Conservation (phyloP, 1,140 invertebrate genomes). For the Elysia chlorotica region DNA sequence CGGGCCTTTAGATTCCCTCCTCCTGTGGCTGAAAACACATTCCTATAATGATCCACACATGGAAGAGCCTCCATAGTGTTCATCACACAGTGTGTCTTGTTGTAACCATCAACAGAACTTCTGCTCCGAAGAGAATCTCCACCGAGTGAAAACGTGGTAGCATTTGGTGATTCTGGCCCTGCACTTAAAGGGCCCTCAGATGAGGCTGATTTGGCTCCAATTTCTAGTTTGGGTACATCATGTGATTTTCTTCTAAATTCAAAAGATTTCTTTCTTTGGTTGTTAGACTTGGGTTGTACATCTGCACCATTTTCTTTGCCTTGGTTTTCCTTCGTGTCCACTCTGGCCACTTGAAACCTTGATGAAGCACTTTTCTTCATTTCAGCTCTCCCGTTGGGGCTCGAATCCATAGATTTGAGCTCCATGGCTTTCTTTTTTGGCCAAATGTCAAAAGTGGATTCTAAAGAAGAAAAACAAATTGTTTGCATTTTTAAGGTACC, state of each 20-base stretch:
- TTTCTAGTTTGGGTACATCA: slow-evolving; percentile 6
- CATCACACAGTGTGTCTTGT: slow-evolving; percentile 16
- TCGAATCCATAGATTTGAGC: neutral
- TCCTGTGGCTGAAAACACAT: slow-evolving; percentile 21
- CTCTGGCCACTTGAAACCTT: slow-evolving; percentile 19
- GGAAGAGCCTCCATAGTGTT: slow-evolving; percentile 21
- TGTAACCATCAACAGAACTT: slow-evolving; percentile 17
- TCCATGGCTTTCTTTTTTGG: too few species aligned
- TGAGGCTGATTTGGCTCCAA: too few species aligned
- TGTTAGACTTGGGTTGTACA: neutral
- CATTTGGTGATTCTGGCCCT: slow-evolving; percentile 16
- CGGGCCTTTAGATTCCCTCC: slow-evolving; percentile 9
- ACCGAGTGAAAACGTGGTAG: slow-evolving; percentile 23
- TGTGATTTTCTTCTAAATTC: slow-evolving; percentile 1
- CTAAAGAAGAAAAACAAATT: too few species aligned
- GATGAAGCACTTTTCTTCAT: slow-evolving; percentile 26
- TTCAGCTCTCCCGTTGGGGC: slow-evolving; percentile 7
- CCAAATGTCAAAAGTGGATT: too few species aligned
- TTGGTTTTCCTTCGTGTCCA: slow-evolving; percentile 6
- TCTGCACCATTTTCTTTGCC: neutral
- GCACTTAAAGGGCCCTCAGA: too few species aligned
- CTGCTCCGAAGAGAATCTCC: slow-evolving; percentile 18
- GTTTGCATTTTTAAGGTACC: too few species aligned
- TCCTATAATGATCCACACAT: slow-evolving; percentile 24
- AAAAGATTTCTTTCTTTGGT: neutral